phyloP scores from a whole-genome alignment of 2,888 invertebrate species.

The Plagodis pulveraria region DNA sequence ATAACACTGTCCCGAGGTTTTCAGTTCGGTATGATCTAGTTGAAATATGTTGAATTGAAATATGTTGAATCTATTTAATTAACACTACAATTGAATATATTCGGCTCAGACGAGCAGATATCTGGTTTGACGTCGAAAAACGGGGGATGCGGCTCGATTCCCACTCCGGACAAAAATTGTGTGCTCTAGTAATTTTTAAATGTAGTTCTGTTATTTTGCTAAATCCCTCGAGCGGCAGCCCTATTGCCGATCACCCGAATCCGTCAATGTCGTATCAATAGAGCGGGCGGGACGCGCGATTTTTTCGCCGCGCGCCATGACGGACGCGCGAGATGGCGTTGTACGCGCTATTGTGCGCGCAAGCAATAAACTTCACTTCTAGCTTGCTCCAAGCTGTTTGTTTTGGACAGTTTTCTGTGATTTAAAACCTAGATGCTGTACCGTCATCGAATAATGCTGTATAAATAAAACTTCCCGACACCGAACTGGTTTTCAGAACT shows the following conservation, averaged over 20 bases:
- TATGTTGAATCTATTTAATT: too few relatives aligned
- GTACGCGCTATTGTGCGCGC: constrained; percentile 43
- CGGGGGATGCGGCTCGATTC: too few relatives aligned
- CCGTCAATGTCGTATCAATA: constrained; percentile 83
- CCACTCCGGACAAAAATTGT: too few relatives aligned
- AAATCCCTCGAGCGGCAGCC: constrained; percentile 42
- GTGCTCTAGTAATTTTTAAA: too few relatives aligned
- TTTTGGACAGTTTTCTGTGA: constrained; percentile 6
- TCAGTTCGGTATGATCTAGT: too few relatives aligned
- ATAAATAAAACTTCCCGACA: not conserved
- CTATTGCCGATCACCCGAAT: constrained; percentile 62
- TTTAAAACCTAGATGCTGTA: constrained; percentile 5
- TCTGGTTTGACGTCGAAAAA: too few relatives aligned
- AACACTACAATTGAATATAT: too few relatives aligned
- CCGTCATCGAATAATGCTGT: not conserved
- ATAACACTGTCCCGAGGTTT: too few relatives aligned
- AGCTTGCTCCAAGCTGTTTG: constrained; percentile 2
- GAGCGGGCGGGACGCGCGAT: constrained; percentile 63
- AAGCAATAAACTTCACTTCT: constrained; percentile 9
- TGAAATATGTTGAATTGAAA: too few relatives aligned
- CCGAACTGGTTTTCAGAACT: not conserved
- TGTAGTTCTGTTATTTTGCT: too few relatives aligned
- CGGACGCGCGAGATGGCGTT: constrained; percentile 35
- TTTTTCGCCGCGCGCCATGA: constrained; percentile 54
- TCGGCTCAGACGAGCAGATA: too few relatives aligned